phyloP scores from a whole-genome alignment of 2,113 vertebrate genomes.

The Arizona elegans region DNA sequence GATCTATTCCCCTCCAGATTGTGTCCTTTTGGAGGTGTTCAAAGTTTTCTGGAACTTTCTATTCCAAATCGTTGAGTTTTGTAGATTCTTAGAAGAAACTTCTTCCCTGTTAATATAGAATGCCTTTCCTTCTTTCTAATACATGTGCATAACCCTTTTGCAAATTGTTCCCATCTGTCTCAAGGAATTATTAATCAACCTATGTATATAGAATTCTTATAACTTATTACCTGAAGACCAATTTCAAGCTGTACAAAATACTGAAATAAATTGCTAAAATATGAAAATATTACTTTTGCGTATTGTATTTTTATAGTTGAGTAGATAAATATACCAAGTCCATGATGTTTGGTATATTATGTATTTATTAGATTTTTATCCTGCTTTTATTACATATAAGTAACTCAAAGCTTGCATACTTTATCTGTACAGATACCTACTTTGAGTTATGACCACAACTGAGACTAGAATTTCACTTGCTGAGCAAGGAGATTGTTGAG shows the following conservation, averaged over 20 bases:
- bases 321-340: not conserved
- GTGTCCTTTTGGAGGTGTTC: not conserved
- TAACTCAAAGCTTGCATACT: not conserved
- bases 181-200: conserved; percentile 41
- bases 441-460: too few relatives aligned
- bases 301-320: conserved; percentile 5
- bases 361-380: not conserved
- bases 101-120: conserved; percentile 37
- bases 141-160: conserved; percentile 53
- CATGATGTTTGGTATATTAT: not conserved
- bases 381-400: not conserved
- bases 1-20: not conserved
- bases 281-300: not conserved
- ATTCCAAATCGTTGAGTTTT: not conserved
- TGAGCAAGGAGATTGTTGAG: too few relatives aligned
- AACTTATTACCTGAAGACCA: conserved; percentile 65
- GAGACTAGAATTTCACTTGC: too few relatives aligned
- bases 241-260: conserved; percentile 63
- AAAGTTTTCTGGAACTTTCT: not conserved
- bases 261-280: conserved; percentile 61
- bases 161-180: conserved; percentile 39
- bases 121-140: conserved; percentile 30
- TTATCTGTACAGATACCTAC: not conserved
- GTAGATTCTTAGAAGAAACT: not conserved
- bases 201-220: conserved; percentile 57